Conservation (phyloP, 2,888 invertebrate genomes). For the Julus scanicus region DNA sequence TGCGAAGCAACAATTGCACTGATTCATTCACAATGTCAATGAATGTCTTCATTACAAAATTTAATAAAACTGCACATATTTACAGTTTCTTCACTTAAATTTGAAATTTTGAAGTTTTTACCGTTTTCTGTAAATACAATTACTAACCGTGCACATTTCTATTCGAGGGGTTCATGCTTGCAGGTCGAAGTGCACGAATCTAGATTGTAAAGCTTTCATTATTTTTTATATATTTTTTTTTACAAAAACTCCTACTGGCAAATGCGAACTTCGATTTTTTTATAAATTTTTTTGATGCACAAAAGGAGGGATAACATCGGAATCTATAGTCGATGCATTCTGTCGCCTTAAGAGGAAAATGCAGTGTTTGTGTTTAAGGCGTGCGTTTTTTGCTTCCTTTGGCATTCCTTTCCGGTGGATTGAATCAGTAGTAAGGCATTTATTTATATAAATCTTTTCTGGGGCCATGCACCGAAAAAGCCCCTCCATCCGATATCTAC, state of each 20-base stretch:
- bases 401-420: slow-evolving; percentile 42
- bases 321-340: slow-evolving; percentile 34
- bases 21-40: too few species aligned
- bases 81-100: too few species aligned
- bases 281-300: not conserved
- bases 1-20: too few species aligned
- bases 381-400: slow-evolving; percentile 9
- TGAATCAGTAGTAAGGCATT: slow-evolving; percentile 36
- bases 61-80: too few species aligned
- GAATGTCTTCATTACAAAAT: too few species aligned
- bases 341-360: slow-evolving; percentile 22
- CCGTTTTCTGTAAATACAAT: not conserved
- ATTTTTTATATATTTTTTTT: not conserved
- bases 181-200: not conserved
- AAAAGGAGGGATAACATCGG: not conserved
- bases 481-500: not conserved
- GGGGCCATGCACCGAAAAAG: slow-evolving; percentile 20
- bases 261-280: slow-evolving; percentile 31
- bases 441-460: slow-evolving; percentile 35
- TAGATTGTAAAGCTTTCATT: not conserved
- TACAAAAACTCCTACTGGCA: not conserved
- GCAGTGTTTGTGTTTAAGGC: slow-evolving; percentile 24
- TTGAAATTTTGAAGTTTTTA: too few species aligned
- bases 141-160: not conserved
- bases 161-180: not conserved